These are phyloP conservation scores for Diachasmimorpha longicaudata DNA, from an alignment of 1,140 invertebrate genomes.

Conservation along the genomic window DNA sequence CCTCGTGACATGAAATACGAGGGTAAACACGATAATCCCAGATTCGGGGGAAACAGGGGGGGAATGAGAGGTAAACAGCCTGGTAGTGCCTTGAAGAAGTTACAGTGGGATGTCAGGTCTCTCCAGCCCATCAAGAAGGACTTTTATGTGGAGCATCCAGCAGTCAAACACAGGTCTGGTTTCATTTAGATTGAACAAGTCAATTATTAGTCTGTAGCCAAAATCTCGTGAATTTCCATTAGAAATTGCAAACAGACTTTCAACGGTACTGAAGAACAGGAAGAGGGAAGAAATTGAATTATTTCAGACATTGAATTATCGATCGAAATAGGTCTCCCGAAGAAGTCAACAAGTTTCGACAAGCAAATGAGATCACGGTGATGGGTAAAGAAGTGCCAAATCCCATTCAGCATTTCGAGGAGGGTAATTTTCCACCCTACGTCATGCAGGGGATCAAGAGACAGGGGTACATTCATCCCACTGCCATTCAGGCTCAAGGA, in stretches of 20 bases:
- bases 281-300: not conserved
- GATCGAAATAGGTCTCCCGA: slow-evolving; percentile 53
- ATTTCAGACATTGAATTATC: slow-evolving; percentile 14
- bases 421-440: slow-evolving; percentile 69
- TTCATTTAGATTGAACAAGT: no score
- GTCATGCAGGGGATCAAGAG: slow-evolving; percentile 65
- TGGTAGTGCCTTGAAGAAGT: slow-evolving; percentile 67
- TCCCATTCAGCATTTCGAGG: slow-evolving; percentile 71
- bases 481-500: slow-evolving; percentile 71
- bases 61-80: slow-evolving; percentile 59
- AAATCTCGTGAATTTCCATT: no score
- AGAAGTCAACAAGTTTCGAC: slow-evolving; percentile 66
- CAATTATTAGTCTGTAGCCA: no score
- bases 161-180: slow-evolving; percentile 60
- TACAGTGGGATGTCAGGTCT: slow-evolving; percentile 68
- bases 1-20: slow-evolving; percentile 49
- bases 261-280: no score
- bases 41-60: slow-evolving; percentile 50
- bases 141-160: slow-evolving; percentile 72
- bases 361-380: slow-evolving; percentile 67
- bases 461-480: slow-evolving; percentile 67
- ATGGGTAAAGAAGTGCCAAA: slow-evolving; percentile 68
- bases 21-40: slow-evolving; percentile 42
- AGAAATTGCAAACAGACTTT: no score
- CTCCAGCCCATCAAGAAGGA: slow-evolving; percentile 73